A percentile compares a stretch with the other conserved stretches of the same genome.
phyloP scores from a whole-genome alignment of 2,888 invertebrate genomes.

The Lepidonotus clava region DNA sequence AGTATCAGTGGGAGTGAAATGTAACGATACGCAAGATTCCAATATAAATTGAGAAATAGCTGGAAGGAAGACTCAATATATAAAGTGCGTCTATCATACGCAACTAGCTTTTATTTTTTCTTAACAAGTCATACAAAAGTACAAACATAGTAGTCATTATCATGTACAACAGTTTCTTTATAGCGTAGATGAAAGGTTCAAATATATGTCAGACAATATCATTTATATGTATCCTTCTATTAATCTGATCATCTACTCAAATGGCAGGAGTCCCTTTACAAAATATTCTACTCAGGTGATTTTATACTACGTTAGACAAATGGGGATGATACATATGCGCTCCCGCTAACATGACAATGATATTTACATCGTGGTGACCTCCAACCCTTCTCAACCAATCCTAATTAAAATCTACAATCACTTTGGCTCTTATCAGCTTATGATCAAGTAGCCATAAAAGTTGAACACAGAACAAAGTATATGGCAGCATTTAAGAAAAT shows the following conservation, averaged over 20 bases:
- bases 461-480: constrained; percentile 24
- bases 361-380: background rate
- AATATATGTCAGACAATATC: no score
- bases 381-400: background rate
- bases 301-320: background rate
- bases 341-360: background rate
- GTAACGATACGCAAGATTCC: no score
- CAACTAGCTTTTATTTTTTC: constrained; percentile 35
- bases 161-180: constrained; percentile 12
- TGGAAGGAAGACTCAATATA: no score
- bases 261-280: background rate
- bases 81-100: no score
- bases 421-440: no score
- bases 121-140: constrained; percentile 46
- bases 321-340: background rate
- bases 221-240: background rate
- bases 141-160: constrained; percentile 17
- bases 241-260: background rate
- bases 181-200: constrained; percentile 26
- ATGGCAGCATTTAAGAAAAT: constrained; percentile 9
- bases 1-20: no score
- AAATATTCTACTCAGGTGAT: background rate
- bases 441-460: background rate
- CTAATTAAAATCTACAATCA: background rate
- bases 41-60: no score